These are phyloP conservation scores for Lagopus muta DNA, from an alignment of 2,113 vertebrate genomes.

Conservation along the genomic window DNA sequence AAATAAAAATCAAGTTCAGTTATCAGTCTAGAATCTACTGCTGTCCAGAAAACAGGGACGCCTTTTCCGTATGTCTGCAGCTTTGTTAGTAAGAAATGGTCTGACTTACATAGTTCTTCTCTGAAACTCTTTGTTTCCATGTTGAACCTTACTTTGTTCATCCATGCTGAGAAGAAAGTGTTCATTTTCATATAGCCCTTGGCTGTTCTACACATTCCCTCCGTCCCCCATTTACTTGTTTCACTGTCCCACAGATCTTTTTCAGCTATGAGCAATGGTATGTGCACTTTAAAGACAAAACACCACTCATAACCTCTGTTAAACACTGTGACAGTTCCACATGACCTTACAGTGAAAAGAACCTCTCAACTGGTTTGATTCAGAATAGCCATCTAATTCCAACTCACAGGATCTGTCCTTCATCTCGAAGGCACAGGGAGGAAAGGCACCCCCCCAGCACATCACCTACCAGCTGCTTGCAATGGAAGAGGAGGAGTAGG, in stretches of 20 bases:
- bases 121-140: neutral
- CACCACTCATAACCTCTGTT: neutral
- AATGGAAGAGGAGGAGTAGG: fast-evolving
- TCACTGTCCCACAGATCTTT: slow-evolving; percentile 11
- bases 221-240: neutral
- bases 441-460: neutral
- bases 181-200: neutral
- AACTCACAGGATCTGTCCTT: fast-evolving
- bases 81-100: neutral
- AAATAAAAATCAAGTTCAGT: neutral
- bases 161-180: neutral
- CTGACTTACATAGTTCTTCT: neutral
- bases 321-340: neutral
- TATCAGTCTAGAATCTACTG: neutral
- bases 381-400: neutral
- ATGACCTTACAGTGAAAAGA: neutral
- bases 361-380: slow-evolving; percentile 9
- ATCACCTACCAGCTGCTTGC: neutral
- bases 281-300: neutral
- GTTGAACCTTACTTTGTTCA: neutral
- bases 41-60: neutral
- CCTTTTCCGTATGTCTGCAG: neutral
- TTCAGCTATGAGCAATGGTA: neutral
- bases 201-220: slow-evolving; percentile 18
- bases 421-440: neutral